Base-by-base conservation (phyloP, 2,888 invertebrate genomes). In the Griposia aprilina region DNA sequence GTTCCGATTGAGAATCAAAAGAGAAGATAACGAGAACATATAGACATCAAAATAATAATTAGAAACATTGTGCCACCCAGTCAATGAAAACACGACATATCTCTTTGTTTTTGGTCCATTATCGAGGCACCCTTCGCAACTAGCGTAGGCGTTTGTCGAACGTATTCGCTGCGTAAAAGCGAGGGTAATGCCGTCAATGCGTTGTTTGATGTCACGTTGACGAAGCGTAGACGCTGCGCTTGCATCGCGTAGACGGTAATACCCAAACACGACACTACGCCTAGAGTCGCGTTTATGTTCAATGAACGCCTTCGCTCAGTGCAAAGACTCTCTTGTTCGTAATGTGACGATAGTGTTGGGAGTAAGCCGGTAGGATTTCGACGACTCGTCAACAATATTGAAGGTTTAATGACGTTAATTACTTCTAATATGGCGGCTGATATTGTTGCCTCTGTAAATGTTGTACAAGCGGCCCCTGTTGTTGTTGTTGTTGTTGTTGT, bases 401-500 rank as follows among this genome's bases (percentile, higher is more conserved):
- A 36, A 66, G n/a, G 30, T 78, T 59, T 45, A 30, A 17, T n/a
- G 20, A 60, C 15, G 17, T 60, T 30, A 60, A 26, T 30, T 50
- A 74, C 2, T n/a, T 78, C 62, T 92, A 97, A 87, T 97, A 97
- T 1, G 95, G 97, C 78, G 96, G 95, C 76, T 95, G 96, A 84
- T 97, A 97, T 84, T 97, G 97, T 83, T 96, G 96, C 13, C 96
- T 91, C 85, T 96, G 96, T 72, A 97, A 86, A 81, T 97, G 97
- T 78, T 96, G 96, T 68, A 95, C 96, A 62, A 97, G 97, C 66
- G 97, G 97, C 1, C 88, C 88, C 90, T 97, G 97, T 90, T 92
- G 92, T 90, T 97, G 97, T 90, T 92, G 92, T 90, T 97, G 97
- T 90, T 97, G 97, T 93, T 69, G 67, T 26, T 98, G 98, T 88